Base-by-base conservation (phyloP, 2,113 vertebrate genomes). In the Gallinago jamesoni region DNA sequence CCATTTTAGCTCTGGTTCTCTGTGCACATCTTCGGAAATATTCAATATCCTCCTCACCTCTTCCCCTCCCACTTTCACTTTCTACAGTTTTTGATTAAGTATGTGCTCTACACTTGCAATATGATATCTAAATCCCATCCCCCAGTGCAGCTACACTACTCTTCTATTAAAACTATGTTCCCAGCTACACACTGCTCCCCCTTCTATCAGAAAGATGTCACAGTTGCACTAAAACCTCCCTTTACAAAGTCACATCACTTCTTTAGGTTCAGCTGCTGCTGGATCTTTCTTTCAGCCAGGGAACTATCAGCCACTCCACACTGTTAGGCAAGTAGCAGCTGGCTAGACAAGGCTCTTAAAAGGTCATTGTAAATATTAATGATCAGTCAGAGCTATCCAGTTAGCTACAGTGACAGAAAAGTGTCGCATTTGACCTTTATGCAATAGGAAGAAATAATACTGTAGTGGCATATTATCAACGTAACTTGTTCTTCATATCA, bases 31-130 rank as follows among this genome's bases (percentile, higher is more conserved):
- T 89, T 68, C 0, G 1, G 72, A 90, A 90, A 91, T 74, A 86
- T 67, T 89, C 76, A 72, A 62, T 75, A 90, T 64, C 10, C 20
- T 33, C 3, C 47, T 93, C 55, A 74, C 13, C 8, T 93, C 39
- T 76, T 69, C 68, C 22, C 31, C 41, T 75, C 41, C 22, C 24
- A 23, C n/a, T 82, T 62, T 78, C 64, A 56, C 19, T 90, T 95
- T 89, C 60, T 84, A 43, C 66, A 78, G 37, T 33, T 88, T 90
- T 90, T 91, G 33, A 70, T 77, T 91, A 90, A 96, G 53, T 41
- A 41, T 21, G 4, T 45, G 66, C 27, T 81, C 56, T 72, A 35
- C 12, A 11, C 57, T 87, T 84, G 17, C 53, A 92, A 75, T 75
- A 22, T 45, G 48, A 50, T 68, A 89, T 16, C 68, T 87, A 88